Evolutionary conservation across 2,888 invertebrate genomes (phyloP).

Genomic region (Neoscelio sp.): DNA sequence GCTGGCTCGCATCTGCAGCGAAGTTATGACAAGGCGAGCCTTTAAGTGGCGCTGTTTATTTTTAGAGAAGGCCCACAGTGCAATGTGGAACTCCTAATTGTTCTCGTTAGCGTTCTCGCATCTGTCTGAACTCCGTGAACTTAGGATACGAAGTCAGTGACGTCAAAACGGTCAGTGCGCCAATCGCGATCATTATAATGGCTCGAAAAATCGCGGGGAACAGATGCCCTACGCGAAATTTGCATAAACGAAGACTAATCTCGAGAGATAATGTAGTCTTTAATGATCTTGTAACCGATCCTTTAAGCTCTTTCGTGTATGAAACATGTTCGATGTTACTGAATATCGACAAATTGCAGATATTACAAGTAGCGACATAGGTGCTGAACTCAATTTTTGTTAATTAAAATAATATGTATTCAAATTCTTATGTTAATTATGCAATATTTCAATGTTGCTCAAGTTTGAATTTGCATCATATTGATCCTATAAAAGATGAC

Average conservation of each 20-base stretch:
- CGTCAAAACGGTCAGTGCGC: constrained; percentile 67
- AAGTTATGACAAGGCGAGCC: constrained; percentile 74
- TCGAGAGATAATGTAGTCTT: constrained; percentile 75
- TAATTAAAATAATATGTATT: too few species aligned
- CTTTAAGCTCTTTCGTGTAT: constrained; percentile 11
- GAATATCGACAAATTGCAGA: too few species aligned
- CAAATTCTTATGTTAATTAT: too few species aligned
- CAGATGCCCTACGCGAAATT: constrained; percentile 77
- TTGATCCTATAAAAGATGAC: too few species aligned
- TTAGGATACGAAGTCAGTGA: constrained; percentile 71
- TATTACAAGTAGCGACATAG: too few species aligned
- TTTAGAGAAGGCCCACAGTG: constrained; percentile 80
- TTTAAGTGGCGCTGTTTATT: constrained; percentile 81
- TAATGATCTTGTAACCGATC: constrained; percentile 70
- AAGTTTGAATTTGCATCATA: too few species aligned
- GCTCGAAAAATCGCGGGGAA: constrained; percentile 68
- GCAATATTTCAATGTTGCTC: too few species aligned
- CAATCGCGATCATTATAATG: constrained; percentile 39
- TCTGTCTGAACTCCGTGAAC: constrained; percentile 82
- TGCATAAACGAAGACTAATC: constrained; percentile 78
- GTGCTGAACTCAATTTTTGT: too few species aligned
- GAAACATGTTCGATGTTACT: too few species aligned
- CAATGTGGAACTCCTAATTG: constrained; percentile 82
- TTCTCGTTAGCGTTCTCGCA: constrained; percentile 82
- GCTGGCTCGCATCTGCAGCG: constrained; percentile 75